Conservation (phyloP, 2,888 invertebrate genomes). For the Dynastes maya region DNA sequence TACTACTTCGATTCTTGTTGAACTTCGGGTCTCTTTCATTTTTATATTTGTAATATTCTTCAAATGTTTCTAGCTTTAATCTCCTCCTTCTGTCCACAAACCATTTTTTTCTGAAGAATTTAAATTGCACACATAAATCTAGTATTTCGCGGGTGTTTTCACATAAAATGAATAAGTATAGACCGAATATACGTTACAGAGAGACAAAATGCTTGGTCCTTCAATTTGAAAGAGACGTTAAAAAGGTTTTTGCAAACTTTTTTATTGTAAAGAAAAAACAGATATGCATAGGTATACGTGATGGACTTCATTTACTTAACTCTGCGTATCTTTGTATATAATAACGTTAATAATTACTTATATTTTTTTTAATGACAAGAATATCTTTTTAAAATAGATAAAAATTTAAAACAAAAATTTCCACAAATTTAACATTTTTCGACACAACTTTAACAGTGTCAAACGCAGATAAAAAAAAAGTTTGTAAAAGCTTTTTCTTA, state of each 20-base stretch:
- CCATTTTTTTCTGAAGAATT: neutral
- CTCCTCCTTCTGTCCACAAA: too few relatives aligned
- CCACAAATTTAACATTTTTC: too few relatives aligned
- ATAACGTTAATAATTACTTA: neutral
- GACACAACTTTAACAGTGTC: too few relatives aligned
- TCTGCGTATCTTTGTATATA: neutral
- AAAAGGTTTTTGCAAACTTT: neutral
- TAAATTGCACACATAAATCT: neutral
- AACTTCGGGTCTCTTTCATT: slow-evolving; percentile 85
- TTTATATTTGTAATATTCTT: slow-evolving; percentile 83
- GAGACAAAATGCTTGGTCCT: neutral
- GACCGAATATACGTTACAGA: too few relatives aligned
- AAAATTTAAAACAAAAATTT: too few relatives aligned
- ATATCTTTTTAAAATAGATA: too few relatives aligned
- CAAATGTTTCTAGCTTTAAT: slow-evolving; percentile 78
- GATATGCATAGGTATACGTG: too few relatives aligned
- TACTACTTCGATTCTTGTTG: slow-evolving; percentile 90
- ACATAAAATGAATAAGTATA: too few relatives aligned
- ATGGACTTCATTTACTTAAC: neutral
- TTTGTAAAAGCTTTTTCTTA: too few relatives aligned
- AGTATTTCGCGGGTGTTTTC: neutral
- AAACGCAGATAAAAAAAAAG: too few relatives aligned
- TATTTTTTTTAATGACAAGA: neutral
- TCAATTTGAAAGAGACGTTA: slow-evolving; percentile 2
- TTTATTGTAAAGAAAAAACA: neutral